These are phyloP conservation scores for Synergus umbraculus DNA, from an alignment of 2,888 invertebrate genomes.

Conservation along the genomic window DNA sequence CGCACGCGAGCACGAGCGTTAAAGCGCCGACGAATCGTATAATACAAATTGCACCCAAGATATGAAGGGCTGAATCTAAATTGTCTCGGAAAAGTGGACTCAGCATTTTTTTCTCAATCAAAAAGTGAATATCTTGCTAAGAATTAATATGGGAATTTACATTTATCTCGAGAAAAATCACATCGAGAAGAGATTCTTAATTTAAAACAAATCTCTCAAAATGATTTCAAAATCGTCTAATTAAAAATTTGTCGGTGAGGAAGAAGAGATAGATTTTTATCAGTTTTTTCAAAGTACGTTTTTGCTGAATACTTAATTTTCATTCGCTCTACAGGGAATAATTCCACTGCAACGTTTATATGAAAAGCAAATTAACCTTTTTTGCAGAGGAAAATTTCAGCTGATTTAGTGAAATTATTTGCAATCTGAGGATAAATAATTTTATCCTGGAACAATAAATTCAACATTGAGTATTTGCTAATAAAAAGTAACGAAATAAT, in stretches of 20 bases:
- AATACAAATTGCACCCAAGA: conserved; percentile 35
- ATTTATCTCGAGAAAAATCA: neutral
- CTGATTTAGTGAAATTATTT: neutral
- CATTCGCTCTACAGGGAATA: too few species aligned
- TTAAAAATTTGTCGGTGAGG: too few species aligned
- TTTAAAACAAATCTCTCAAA: too few species aligned
- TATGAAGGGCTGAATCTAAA: conserved; percentile 22
- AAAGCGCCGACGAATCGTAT: conserved; percentile 38
- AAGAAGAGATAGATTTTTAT: too few species aligned
- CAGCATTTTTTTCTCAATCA: neutral
- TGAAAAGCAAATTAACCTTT: neutral
- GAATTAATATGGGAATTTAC: neutral
- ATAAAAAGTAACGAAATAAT: neutral
- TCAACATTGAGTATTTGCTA: neutral
- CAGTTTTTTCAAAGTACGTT: too few species aligned
- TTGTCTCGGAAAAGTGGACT: neutral
- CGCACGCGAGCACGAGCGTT: conserved; percentile 25
- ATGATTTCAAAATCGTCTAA: too few species aligned
- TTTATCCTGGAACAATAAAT: neutral
- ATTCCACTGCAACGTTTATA: neutral
- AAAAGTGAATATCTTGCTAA: neutral
- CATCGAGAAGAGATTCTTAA: neutral
- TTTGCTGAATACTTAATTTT: too few species aligned
- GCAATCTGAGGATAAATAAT: neutral
- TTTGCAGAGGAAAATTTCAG: neutral